Base-by-base conservation (phyloP, 2,888 invertebrate genomes). In the Cantharis lateralis region DNA sequence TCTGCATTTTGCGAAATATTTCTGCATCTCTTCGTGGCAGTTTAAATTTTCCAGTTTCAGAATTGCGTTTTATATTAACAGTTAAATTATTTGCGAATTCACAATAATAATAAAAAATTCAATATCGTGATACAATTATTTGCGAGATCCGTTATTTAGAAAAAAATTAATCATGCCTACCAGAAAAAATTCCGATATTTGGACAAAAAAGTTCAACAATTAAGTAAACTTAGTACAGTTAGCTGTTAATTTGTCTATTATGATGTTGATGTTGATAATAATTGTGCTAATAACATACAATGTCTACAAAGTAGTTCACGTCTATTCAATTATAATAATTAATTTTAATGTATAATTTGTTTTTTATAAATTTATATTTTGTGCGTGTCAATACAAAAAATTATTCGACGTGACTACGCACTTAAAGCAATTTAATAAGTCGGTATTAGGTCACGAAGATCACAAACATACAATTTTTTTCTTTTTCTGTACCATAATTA, bases 331-430 rank as follows among this genome's bases (percentile, higher is more conserved):
- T 48, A 48, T 48, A 48, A 48, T 48, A 48, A 48, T 48, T 48
- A 48, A 48, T 48, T 48, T 48, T 48, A 48, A 48, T 48, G 48
- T 48, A 48, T 48, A 48, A 48, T 48, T 20, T 72, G 66, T 48
- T 66, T 76, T 75, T 72, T 68, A 76, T 18, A 24, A 68, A 63
- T 72, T 72, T 69, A 68, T 72, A 72, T 70, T 76, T 73, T 77
- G 77, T 77, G 74, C 77, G 77, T 77, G 78, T 16, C 76, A 77
- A 74, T 74, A 63, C 70, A 74, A 74, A 77, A 71, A 69, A 70
- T 74, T 70, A 74, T 74, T 73, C 74, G 68, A 78, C 75, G 78
- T 75, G 74, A 75, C 72, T 74, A 78, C 72, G 73, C 75, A 75
- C 73, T 78, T 72, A 75, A 70, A 73, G 24, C 48, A 71, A 75